A percentile compares a stretch with the other conserved stretches of the same genome.
Conservation (phyloP, 2,113 vertebrate species). For the Sphyrna mokarran region DNA sequence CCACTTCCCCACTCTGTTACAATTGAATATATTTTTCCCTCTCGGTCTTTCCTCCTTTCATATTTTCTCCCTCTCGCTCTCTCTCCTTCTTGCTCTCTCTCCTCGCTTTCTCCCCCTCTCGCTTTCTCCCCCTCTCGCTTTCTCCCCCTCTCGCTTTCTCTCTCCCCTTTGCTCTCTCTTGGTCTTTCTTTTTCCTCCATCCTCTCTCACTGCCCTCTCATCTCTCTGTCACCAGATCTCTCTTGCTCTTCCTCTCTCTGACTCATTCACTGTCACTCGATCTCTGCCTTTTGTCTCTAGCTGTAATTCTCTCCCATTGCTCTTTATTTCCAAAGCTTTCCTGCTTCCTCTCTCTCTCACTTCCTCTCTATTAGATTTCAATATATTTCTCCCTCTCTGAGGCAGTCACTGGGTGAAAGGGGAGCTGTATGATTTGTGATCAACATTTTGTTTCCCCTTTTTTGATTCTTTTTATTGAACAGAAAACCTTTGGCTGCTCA, state of each 20-base stretch:
- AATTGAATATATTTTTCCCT: too few species aligned
- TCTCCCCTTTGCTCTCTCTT: too few species aligned
- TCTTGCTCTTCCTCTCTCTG: not conserved
- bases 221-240: not conserved
- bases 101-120: not conserved
- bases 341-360: not conserved
- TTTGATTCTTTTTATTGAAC: not conserved
- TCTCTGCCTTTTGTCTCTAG: too few species aligned
- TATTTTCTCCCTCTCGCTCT: too few species aligned
- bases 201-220: not conserved
- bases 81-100: not conserved
- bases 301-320: not conserved
- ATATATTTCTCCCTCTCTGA: not conserved
- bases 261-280: not conserved
- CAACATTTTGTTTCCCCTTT: not conserved
- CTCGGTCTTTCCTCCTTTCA: too few species aligned
- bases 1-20: too few species aligned
- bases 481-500: not conserved
- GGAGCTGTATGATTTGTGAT: not conserved
- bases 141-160: too few species aligned
- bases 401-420: not conserved
- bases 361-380: not conserved
- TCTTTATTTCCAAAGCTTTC: not conserved
- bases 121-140: not conserved
- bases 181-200: too few species aligned